phyloP scores from a whole-genome alignment of 2,797 vertebrate genomes.

The Rhabdophis nuchalis region DNA sequence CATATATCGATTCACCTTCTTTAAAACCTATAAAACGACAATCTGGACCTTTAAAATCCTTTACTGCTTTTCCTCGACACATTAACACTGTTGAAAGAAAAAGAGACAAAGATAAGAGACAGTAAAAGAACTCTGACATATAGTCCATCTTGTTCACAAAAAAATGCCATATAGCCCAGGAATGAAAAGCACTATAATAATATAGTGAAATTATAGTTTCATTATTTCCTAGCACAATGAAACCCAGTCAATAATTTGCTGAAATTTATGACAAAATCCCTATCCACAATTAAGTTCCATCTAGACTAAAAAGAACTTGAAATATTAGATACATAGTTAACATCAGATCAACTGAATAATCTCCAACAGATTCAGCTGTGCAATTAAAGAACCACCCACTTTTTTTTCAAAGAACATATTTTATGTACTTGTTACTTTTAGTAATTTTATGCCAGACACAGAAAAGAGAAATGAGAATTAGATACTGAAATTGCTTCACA shows the following conservation, averaged over 20 bases:
- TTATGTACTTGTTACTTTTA: neutral
- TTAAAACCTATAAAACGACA: slow-evolving; percentile 93
- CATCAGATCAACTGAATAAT: neutral
- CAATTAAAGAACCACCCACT: neutral
- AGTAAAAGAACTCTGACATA: neutral
- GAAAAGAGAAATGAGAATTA: neutral
- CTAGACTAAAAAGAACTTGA: neutral
- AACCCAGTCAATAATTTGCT: neutral
- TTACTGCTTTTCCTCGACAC: slow-evolving; percentile 83
- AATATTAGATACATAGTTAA: neutral
- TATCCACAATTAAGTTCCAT: neutral
- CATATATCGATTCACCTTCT: slow-evolving; percentile 87
- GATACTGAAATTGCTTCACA: neutral
- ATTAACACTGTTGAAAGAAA: slow-evolving; percentile 82
- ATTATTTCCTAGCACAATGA: neutral
- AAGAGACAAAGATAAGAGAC: slow-evolving; percentile 14
- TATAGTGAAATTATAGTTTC: neutral
- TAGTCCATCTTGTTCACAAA: neutral
- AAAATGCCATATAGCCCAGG: neutral
- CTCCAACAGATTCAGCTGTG: neutral
- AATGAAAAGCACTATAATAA: neutral
- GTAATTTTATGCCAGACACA: neutral
- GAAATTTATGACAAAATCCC: neutral
- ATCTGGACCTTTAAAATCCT: slow-evolving; percentile 88
- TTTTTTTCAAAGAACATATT: neutral